A percentile compares a stretch with the other conserved stretches of the same genome.
Evolutionary conservation across 1,140 invertebrate species (phyloP).

Genomic region (Tetragnatha versicolor): DNA sequence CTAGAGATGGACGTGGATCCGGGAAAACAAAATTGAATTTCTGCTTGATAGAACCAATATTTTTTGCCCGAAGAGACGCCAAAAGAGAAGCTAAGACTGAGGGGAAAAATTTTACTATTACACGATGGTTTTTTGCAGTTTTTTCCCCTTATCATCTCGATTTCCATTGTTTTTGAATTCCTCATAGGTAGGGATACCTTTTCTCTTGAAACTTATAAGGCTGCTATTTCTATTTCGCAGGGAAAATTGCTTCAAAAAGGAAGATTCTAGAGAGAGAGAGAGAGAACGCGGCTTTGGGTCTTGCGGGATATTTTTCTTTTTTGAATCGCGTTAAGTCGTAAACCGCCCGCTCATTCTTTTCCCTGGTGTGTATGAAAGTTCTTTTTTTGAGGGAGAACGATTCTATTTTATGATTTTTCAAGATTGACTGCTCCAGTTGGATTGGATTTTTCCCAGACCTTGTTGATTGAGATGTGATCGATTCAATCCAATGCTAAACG

Average conservation of each 20-base stretch:
- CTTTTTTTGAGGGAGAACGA: too few species aligned
- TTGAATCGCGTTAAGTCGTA: too few species aligned
- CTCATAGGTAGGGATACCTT: conserved; percentile 42
- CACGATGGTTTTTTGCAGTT: neutral
- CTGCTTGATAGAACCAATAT: conserved; percentile 50
- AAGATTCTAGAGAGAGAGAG: conserved; percentile 11
- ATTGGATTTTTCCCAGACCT: too few species aligned
- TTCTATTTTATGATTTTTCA: too few species aligned
- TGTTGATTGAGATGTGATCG: too few species aligned
- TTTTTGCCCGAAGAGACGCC: conserved; percentile 27
- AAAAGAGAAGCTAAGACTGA: neutral
- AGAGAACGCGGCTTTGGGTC: too few species aligned
- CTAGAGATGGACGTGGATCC: conserved; percentile 38
- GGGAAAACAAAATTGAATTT: conserved; percentile 51
- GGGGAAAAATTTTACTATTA: conserved; percentile 11
- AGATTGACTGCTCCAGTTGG: too few species aligned
- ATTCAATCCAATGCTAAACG: too few species aligned
- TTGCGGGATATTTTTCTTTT: too few species aligned
- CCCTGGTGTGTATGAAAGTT: too few species aligned
- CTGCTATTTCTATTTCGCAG: conserved; percentile 1
- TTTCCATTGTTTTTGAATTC: conserved; percentile 49
- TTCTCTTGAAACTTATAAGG: conserved; percentile 7
- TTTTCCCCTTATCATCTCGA: conserved; percentile 1
- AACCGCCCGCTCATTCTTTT: too few species aligned
- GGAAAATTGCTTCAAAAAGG: conserved; percentile 31